Conservation (phyloP, 1,140 invertebrate genomes). For the Cardiocondyla obscurior region DNA sequence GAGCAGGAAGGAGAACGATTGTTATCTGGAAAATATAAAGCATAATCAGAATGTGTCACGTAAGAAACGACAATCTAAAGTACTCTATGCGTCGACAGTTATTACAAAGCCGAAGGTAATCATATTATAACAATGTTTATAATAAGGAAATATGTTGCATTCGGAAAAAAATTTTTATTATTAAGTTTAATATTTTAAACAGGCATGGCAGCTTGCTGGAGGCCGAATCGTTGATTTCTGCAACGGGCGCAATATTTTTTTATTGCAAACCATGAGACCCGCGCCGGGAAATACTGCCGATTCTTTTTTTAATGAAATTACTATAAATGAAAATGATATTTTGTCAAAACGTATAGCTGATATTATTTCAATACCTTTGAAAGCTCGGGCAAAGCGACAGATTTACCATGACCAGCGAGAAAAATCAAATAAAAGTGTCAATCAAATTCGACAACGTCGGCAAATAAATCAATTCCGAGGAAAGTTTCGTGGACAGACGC, state of each 20-base stretch:
- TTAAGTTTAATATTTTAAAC: conserved; percentile 8
- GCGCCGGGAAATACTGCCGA: conserved; percentile 18
- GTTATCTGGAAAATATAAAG: conserved; percentile 76
- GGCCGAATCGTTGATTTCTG: conserved; percentile 77
- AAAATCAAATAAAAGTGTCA: conserved; percentile 49
- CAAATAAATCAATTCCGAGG: conserved; percentile 67
- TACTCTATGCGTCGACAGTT: conserved; percentile 66
- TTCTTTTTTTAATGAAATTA: conserved; percentile 73
- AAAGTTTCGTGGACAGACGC: conserved; percentile 89
- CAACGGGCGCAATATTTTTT: conserved; percentile 64
- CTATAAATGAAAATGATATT: conserved; percentile 71
- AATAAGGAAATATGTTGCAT: background rate
- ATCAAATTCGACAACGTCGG: conserved; percentile 54
- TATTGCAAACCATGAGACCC: conserved; percentile 67
- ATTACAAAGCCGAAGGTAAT: conserved; percentile 77
- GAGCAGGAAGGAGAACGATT: conserved; percentile 65
- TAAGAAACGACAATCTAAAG: conserved; percentile 51
- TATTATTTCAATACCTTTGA: conserved; percentile 62
- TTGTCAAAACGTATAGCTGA: conserved; percentile 63
- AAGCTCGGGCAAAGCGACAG: conserved; percentile 65
- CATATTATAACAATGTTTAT: no score
- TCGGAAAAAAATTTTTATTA: background rate
- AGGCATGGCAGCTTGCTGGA: conserved; percentile 79
- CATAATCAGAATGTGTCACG: conserved; percentile 7
- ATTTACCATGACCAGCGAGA: conserved; percentile 66